These are phyloP conservation scores for Ichneumon xanthorius DNA, from an alignment of 2,888 invertebrate species.

Conservation along the genomic window DNA sequence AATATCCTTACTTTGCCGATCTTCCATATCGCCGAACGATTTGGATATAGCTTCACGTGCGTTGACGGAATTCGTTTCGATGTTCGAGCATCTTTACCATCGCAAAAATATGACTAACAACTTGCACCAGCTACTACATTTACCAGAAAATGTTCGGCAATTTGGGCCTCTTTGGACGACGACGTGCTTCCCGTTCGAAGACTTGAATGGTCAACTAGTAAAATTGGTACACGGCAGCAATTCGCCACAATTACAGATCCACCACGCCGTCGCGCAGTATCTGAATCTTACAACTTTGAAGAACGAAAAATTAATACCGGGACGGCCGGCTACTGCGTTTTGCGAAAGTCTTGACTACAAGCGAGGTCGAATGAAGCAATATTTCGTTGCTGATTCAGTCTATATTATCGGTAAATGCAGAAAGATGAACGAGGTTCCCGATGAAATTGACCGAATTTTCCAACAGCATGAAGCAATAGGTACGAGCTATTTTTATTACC, in stretches of 20 bases:
- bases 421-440: background rate
- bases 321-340: conserved; percentile 31
- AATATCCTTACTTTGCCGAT: background rate
- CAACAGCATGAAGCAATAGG: conserved; percentile 5
- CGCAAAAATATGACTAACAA: background rate
- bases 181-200: background rate
- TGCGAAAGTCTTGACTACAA: conserved; percentile 23
- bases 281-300: conserved; percentile 40
- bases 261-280: conserved; percentile 39
- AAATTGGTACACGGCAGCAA: conserved; percentile 56
- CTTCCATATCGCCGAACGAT: background rate
- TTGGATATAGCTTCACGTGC: background rate
- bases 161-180: conserved; percentile 2
- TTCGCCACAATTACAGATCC: conserved; percentile 57
- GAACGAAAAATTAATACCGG: conserved; percentile 36
- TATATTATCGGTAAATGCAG: conserved; percentile 45
- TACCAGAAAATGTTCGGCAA: background rate
- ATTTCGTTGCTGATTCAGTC: conserved; percentile 26
- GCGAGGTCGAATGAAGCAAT: conserved; percentile 39
- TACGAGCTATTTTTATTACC: conserved; percentile 30
- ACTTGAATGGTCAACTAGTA: conserved; percentile 41
- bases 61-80: background rate
- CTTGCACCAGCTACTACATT: background rate
- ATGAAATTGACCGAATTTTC: conserved; percentile 27
- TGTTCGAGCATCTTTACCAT: background rate